A percentile compares a stretch with the other conserved stretches of the same genome.
Evolutionary conservation across 2,888 invertebrate genomes (phyloP).

Genomic region (Drosophila eohydei): DNA sequence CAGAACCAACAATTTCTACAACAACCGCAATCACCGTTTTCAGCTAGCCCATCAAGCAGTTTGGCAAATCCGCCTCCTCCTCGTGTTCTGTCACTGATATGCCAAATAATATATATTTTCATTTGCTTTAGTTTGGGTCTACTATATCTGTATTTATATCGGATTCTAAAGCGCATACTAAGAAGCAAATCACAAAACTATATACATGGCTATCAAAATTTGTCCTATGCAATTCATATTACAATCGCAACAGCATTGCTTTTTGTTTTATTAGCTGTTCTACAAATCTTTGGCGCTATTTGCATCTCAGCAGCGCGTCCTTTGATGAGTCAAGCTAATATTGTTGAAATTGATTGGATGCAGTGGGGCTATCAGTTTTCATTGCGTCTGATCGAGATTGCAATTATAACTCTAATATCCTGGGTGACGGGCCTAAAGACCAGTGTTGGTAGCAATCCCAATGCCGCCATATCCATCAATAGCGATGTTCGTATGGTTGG

Average conservation of each 20-base stretch:
- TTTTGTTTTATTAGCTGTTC: slow-evolving; percentile 92
- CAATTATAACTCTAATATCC: slow-evolving; percentile 93
- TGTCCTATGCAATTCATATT: slow-evolving; percentile 95
- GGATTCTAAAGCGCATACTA: slow-evolving; percentile 90
- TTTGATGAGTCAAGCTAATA: slow-evolving; percentile 82
- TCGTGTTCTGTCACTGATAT: slow-evolving; percentile 90
- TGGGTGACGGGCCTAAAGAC: slow-evolving; percentile 93
- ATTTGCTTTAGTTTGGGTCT: slow-evolving; percentile 93
- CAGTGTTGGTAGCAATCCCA: slow-evolving; percentile 83
- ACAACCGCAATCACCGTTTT: slow-evolving; percentile 39
- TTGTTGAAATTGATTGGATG: slow-evolving; percentile 91
- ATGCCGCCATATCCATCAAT: slow-evolving; percentile 40
- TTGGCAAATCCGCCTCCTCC: slow-evolving; percentile 81
- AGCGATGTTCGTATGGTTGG: slow-evolving; percentile 56
- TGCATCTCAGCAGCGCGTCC: slow-evolving; percentile 86
- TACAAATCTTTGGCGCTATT: slow-evolving; percentile 93
- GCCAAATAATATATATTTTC: slow-evolving; percentile 94
- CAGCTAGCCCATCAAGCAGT: slow-evolving; percentile 56
- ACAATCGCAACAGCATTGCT: slow-evolving; percentile 94
- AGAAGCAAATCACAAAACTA: slow-evolving; percentile 92
- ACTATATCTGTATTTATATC: slow-evolving; percentile 93
- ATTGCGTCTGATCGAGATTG: slow-evolving; percentile 93
- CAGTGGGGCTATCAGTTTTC: slow-evolving; percentile 97
- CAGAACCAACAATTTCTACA: slow-evolving; percentile 63
- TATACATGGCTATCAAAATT: slow-evolving; percentile 91